Base-by-base conservation (phyloP, 2,113 vertebrate species). In the Stictonetta naevosa region DNA sequence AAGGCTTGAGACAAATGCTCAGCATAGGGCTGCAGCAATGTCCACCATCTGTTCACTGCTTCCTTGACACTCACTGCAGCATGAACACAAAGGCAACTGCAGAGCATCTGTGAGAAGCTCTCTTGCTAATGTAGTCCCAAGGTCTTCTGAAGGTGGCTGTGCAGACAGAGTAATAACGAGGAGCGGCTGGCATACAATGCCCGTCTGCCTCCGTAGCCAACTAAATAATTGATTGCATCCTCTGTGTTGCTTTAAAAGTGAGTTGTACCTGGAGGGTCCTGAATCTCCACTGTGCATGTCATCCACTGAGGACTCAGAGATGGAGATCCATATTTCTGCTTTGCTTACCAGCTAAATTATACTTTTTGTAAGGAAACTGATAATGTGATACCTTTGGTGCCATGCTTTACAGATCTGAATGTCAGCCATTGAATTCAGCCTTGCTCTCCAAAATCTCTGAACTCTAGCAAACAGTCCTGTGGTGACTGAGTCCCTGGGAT, bases 131-230 rank as follows among this genome's bases (percentile, higher is more conserved):
- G 8, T 3, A 12, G 60, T 21, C 55, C 56, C 83, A 95, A 92
- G 94, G 88, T 84, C 94, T 91, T 22, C 73, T 92, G 69, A 95
- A 94, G 93, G 94, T 82, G 86, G 73, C 73, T 93, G 73, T 52
- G 89, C 3, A 96, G 93, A 94, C 92, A 93, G 56, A 31, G 63
- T 3, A n/a, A n/a, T 6, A 19, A 13, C 3, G 2, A 60, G 88
- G 31, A 92, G 84, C 5, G 0, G 59, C 68, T 52, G 76, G 73
- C 86, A 78, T 0, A 13, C 59, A 0, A 0, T 58, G 73, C 73
- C 73, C 0, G 9, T 78, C 86, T 94, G 81, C 77, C 77, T 78
- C 83, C 64, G 42, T 2, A 79, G 68, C 38, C 77, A 86, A 88
- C 69, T 92, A 78, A 92, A 90, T 92, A 78, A 90, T 46, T 85